These are phyloP conservation scores for Lasius fuliginosus DNA, from an alignment of 2,888 invertebrate genomes.

Conservation along the genomic window DNA sequence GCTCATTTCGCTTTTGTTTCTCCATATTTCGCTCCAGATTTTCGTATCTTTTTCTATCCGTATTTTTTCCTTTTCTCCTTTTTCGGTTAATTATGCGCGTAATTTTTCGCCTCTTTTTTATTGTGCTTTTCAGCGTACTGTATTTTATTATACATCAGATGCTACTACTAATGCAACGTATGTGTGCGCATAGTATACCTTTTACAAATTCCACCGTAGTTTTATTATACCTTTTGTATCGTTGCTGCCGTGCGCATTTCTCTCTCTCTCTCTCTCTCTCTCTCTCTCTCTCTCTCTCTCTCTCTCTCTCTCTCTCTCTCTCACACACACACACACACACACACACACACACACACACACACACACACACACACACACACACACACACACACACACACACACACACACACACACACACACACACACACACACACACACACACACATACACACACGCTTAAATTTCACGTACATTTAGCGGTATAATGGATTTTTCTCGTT, in stretches of 20 bases:
- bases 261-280: too few species aligned
- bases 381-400: too few species aligned
- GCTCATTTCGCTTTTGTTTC: background rate
- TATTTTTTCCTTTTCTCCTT: background rate
- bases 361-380: too few species aligned
- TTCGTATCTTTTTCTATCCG: background rate
- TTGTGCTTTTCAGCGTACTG: background rate
- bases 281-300: too few species aligned
- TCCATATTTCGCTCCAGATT: background rate
- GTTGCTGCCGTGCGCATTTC: background rate
- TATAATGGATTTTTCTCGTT: constrained; percentile 18
- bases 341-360: too few species aligned
- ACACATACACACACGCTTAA: background rate
- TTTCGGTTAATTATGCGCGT: background rate
- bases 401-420: too few species aligned
- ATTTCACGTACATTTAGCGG: background rate
- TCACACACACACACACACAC: too few species aligned
- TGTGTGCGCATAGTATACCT: background rate
- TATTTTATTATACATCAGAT: background rate
- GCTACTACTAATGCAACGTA: background rate
- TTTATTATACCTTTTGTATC: constrained; percentile 1
- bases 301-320: too few species aligned
- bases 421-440: too few species aligned
- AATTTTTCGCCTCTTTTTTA: background rate
- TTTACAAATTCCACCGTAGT: background rate